These are phyloP conservation scores for Macrobrachium nipponense DNA, from an alignment of 1,140 invertebrate genomes.

Conservation along the genomic window DNA sequence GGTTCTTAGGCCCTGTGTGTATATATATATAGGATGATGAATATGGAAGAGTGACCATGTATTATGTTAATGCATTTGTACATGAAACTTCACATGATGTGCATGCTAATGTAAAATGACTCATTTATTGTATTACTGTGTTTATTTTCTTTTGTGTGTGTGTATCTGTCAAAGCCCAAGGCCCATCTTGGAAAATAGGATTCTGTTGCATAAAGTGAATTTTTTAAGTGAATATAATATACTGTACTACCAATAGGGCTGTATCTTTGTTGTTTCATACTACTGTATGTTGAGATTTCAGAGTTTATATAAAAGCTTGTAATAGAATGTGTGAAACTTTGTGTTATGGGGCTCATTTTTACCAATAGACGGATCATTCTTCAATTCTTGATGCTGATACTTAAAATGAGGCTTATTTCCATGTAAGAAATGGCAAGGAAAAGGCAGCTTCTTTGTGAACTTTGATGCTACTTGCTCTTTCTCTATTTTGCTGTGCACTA, in stretches of 20 bases:
- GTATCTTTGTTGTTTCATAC: conserved; percentile 1
- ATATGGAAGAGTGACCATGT: conserved; percentile 9
- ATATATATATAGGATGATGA: conserved; percentile 1
- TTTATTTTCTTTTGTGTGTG: not conserved
- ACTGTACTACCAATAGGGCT: not conserved
- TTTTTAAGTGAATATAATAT: conserved; percentile 13
- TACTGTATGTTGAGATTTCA: conserved; percentile 29
- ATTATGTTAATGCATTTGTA: conserved; percentile 25
- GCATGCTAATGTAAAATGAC: conserved; percentile 7
- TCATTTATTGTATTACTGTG: conserved; percentile 12
- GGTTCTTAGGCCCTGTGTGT: too few species aligned
- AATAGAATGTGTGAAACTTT: conserved; percentile 12
- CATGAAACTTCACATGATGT: conserved; percentile 6
- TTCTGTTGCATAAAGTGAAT: too few species aligned
- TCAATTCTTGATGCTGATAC: too few species aligned
- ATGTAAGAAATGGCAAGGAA: too few species aligned
- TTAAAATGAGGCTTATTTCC: too few species aligned
- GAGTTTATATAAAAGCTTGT: conserved; percentile 25
- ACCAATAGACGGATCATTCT: too few species aligned
- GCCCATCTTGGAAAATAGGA: too few species aligned
- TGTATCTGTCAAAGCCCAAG: too few species aligned
- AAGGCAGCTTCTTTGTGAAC: too few species aligned
- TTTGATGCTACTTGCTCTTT: too few species aligned
- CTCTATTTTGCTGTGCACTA: too few species aligned
- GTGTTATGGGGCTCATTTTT: conserved; percentile 9